These are phyloP conservation scores for Spinus olivaceus DNA, from an alignment of 2,797 vertebrate species.

Conservation along the genomic window DNA sequence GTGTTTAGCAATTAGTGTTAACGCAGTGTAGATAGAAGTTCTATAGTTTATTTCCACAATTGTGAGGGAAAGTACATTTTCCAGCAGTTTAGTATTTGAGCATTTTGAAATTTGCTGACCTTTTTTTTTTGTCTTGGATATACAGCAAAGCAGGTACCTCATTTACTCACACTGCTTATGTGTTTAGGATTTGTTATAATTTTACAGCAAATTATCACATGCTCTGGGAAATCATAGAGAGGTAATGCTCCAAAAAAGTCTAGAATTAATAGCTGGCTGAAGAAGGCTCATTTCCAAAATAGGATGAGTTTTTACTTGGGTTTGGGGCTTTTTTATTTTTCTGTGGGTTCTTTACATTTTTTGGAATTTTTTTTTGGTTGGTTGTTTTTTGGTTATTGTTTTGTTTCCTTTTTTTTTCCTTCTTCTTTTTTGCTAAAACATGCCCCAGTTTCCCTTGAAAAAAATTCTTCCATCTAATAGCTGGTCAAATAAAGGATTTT, in stretches of 20 bases:
- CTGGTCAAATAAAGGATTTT: background rate
- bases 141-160: background rate
- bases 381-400: accelerated
- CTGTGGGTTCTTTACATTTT: accelerated
- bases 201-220: background rate
- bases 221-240: background rate
- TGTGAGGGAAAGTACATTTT: background rate
- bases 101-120: background rate
- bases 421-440: accelerated
- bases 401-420: background rate
- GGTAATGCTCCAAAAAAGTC: background rate
- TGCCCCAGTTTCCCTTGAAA: accelerated
- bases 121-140: background rate
- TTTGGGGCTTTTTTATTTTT: background rate
- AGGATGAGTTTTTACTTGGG: background rate
- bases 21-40: background rate
- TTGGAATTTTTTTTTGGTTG: no score
- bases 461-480: background rate
- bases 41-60: background rate
- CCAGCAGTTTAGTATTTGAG: background rate
- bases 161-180: background rate
- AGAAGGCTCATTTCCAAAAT: background rate
- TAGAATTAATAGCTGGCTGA: background rate
- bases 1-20: background rate
- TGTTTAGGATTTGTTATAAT: background rate